These are phyloP conservation scores for Cephus pygmeus DNA, from an alignment of 2,888 invertebrate genomes.

Conservation along the genomic window DNA sequence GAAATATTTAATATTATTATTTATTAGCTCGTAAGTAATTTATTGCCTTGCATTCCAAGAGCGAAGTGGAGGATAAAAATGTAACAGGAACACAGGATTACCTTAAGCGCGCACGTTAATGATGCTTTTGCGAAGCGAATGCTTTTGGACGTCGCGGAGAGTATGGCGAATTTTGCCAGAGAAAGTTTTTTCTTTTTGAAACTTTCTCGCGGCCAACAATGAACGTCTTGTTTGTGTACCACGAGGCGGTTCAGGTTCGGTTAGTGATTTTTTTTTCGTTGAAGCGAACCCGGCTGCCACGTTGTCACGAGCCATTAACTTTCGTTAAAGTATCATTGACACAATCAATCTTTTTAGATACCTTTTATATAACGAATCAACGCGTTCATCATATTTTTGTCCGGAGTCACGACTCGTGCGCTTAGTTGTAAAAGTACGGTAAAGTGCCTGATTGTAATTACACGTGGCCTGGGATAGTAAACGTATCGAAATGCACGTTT, in stretches of 20 bases:
- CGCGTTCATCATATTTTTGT: conserved; percentile 56
- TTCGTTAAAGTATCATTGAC: conserved; percentile 40
- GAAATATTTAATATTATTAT: conserved; percentile 56
- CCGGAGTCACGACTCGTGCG: conserved; percentile 20
- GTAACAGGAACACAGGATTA: conserved; percentile 13
- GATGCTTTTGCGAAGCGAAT: conserved; percentile 18
- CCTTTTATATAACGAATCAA: conserved; percentile 39
- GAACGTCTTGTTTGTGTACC: neutral
- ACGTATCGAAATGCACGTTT: neutral
- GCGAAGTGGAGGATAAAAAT: neutral
- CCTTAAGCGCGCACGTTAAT: conserved; percentile 21
- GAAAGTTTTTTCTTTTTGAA: neutral
- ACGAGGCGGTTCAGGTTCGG: no score
- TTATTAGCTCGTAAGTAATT: conserved; percentile 60
- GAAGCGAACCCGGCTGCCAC: no score
- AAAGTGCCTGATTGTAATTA: conserved; percentile 48
- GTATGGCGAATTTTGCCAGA: neutral
- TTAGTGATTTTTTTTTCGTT: no score
- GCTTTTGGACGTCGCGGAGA: neutral
- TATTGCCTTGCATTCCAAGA: conserved; percentile 64
- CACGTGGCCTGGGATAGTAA: conserved; percentile 26
- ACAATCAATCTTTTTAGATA: conserved; percentile 44
- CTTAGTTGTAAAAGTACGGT: conserved; percentile 6
- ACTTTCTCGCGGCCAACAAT: neutral
- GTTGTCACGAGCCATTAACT: neutral